Evolutionary conservation across 2,797 vertebrate genomes (phyloP).

Genomic region (Scleropages formosus): DNA sequence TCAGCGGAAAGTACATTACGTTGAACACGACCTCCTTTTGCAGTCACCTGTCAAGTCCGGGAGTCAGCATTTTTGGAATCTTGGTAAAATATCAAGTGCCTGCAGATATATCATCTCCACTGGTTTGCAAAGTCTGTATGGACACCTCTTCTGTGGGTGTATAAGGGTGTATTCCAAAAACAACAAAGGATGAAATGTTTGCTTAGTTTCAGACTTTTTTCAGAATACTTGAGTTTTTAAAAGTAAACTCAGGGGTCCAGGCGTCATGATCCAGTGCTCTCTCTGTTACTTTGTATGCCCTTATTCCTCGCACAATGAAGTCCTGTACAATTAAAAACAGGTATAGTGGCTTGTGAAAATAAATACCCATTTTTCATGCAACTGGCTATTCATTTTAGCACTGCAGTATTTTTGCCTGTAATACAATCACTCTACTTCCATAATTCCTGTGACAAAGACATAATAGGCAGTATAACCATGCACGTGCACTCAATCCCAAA

Average conservation of each 20-base stretch:
- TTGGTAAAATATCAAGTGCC: slow-evolving; percentile 10
- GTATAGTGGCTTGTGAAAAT: neutral
- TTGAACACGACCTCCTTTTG: neutral
- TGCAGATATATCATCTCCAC: neutral
- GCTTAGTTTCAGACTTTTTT: neutral
- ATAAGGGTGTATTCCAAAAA: neutral
- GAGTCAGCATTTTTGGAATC: neutral
- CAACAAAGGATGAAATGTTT: neutral
- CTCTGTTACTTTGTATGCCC: no score
- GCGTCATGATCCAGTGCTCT: no score
- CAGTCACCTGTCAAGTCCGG: neutral
- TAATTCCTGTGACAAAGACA: no score
- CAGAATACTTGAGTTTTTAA: neutral
- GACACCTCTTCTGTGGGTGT: slow-evolving; percentile 47
- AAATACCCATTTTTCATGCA: no score
- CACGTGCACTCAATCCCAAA: no score
- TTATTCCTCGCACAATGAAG: no score
- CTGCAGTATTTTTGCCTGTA: no score
- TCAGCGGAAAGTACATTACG: neutral
- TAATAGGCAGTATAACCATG: no score
- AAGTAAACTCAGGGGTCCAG: no score
- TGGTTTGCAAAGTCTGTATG: slow-evolving; percentile 28
- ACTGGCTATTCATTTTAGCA: no score
- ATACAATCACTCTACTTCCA: no score
- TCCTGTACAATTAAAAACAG: neutral